Conservation (phyloP, 2,888 invertebrate species). For the Cataglyphis altisquamis region DNA sequence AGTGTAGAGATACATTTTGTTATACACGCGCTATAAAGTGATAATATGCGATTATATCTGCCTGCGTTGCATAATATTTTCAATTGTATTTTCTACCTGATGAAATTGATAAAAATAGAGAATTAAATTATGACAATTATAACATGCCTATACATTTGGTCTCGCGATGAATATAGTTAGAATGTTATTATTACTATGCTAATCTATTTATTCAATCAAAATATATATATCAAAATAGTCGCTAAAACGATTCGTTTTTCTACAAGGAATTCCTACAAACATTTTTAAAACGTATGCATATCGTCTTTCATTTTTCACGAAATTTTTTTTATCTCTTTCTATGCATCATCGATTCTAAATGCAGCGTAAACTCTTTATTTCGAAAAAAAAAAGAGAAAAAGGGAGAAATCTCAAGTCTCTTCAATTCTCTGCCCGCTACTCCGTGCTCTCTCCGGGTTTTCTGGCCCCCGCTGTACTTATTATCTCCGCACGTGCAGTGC, state of each 20-base stretch:
- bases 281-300: too few relatives aligned
- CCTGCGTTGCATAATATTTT: conserved; percentile 41
- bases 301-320: background rate
- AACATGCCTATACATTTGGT: background rate
- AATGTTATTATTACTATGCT: background rate
- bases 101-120: background rate
- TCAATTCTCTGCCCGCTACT: background rate
- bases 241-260: background rate
- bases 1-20: conserved; percentile 30
- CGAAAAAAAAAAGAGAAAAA: background rate
- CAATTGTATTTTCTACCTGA: conserved; percentile 25
- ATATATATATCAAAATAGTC: background rate
- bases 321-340: background rate
- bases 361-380: too few relatives aligned
- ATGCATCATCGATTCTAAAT: background rate
- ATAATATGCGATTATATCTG: conserved; percentile 50
- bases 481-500: conserved; percentile 70
- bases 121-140: background rate
- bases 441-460: conserved; percentile 4
- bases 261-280: background rate
- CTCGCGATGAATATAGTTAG: background rate
- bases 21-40: conserved; percentile 34
- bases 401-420: background rate
- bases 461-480: conserved; percentile 36
- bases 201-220: conserved; percentile 10